Base-by-base conservation (phyloP, 1,140 invertebrate species). In the Stegodyphus mimosarum region DNA sequence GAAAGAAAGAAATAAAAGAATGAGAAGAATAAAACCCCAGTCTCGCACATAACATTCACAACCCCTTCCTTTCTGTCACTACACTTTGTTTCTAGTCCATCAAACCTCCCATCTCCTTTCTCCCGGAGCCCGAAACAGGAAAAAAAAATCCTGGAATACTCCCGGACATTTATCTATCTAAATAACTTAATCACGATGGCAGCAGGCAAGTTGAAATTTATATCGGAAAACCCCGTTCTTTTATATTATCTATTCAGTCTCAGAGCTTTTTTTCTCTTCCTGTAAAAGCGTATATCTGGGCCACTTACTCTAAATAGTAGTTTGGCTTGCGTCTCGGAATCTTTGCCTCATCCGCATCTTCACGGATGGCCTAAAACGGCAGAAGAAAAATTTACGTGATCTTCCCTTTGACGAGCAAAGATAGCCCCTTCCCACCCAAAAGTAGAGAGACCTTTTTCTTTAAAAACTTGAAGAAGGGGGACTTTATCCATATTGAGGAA, bases 361-460 rank as follows among this genome's bases (percentile, higher is more conserved):
- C 73, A 75, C 81, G 81, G 81, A 75, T 84, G 73, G 73, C 33
- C 55, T 84, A 18, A 70, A 70, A 69, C 73, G 60, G 66, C 63
- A 70, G 72, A 84, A 69, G 81, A 72, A 71, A 84, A 84, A 84
- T 84, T 84, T 84, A 84, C 81, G 81, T 84, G 71, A 84, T 84
- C 73, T 76, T 50, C 69, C 49, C 73, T 84, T 74, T 74, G 81
- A 84, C 81, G 81, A 84, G 81, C 63, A 17, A 48, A 84, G 81
- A 84, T 84, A 75, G 81, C 63, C 71, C 73, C 63, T 66, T 76
- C 72, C 50, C 18, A 60, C 50, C 52, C 33, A 33, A 33, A n/a
- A 33, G 33, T 33, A 33, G 33, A 33, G 33, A 33, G 33, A 33
- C 33, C 33, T 33, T 33, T 33, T 33, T 33, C 33, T 33, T 33